These are phyloP conservation scores for Polyploca ridens DNA, from an alignment of 2,888 invertebrate genomes.

Conservation along the genomic window DNA sequence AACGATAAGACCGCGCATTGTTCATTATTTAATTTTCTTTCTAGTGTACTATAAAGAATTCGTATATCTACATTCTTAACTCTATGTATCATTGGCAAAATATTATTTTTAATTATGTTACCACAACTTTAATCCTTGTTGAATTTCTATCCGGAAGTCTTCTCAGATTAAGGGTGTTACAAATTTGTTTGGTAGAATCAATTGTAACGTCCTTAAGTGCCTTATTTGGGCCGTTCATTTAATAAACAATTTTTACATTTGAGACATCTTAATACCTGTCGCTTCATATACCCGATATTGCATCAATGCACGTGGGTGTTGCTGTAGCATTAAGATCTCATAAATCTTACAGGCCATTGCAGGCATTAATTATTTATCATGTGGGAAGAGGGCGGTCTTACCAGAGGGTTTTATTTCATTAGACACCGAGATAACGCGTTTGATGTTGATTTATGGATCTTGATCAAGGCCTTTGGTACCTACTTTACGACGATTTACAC, in stretches of 20 bases:
- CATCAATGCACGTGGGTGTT: slow-evolving; percentile 42
- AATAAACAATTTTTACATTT: background rate
- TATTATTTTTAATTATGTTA: too few species aligned
- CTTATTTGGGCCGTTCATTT: background rate
- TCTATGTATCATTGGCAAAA: too few species aligned
- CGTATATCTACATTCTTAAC: too few species aligned
- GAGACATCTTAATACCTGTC: slow-evolving; percentile 43
- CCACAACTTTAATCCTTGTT: too few species aligned
- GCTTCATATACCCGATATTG: slow-evolving; percentile 27
- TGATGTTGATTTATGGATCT: slow-evolving; percentile 68
- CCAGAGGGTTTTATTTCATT: slow-evolving; percentile 72
- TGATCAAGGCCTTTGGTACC: slow-evolving; percentile 50
- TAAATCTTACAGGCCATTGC: slow-evolving; percentile 61
- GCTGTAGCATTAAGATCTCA: slow-evolving; percentile 75
- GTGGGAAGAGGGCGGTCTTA: slow-evolving; percentile 48
- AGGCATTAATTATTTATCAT: slow-evolving; percentile 66
- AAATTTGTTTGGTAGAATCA: too few species aligned
- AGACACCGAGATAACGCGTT: slow-evolving; percentile 58
- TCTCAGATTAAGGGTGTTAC: too few species aligned
- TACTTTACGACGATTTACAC: slow-evolving; percentile 50
- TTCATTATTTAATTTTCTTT: too few species aligned
- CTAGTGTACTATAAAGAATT: too few species aligned
- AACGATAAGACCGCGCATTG: too few species aligned
- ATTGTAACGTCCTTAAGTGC: too few species aligned
- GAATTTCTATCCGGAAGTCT: too few species aligned